A percentile compares a stretch with the other conserved stretches of the same genome.
phyloP scores from a whole-genome alignment of 2,888 invertebrate genomes.

The Tenodera sinensis region DNA sequence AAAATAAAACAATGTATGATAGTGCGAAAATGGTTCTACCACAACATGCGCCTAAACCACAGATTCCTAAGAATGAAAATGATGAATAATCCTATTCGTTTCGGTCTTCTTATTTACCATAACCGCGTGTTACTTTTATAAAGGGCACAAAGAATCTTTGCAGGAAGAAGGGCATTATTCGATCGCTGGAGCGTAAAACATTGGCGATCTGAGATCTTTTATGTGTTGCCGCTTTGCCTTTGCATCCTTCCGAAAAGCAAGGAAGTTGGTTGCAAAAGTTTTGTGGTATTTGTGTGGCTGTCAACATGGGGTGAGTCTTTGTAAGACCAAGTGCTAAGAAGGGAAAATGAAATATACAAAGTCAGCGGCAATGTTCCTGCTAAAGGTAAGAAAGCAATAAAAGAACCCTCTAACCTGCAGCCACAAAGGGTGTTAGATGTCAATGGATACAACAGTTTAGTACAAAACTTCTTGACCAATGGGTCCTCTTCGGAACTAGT shows the following conservation, averaged over 20 bases:
- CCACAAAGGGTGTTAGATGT: neutral
- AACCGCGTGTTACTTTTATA: neutral
- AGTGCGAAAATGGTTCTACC: too few relatives aligned
- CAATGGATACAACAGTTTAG: neutral
- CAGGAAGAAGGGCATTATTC: neutral
- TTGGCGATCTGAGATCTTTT: neutral
- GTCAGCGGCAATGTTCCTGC: neutral
- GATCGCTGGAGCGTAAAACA: neutral
- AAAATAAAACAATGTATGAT: too few relatives aligned
- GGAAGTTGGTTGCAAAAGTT: neutral
- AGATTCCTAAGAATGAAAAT: neutral
- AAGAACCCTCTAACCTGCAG: neutral
- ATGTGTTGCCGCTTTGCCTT: neutral
- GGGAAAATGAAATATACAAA: neutral
- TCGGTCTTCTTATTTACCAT: neutral
- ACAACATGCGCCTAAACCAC: too few relatives aligned
- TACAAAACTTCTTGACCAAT: neutral
- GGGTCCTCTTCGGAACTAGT: neutral
- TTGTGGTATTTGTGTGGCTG: neutral
- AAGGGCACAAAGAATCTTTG: neutral
- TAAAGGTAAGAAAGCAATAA: neutral
- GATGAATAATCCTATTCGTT: neutral
- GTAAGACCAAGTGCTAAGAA: neutral
- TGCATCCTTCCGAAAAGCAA: neutral
- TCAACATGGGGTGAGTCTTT: neutral